These are phyloP conservation scores for Chaenodraco wilsoni DNA, from an alignment of 2,797 vertebrate genomes.

Conservation along the genomic window DNA sequence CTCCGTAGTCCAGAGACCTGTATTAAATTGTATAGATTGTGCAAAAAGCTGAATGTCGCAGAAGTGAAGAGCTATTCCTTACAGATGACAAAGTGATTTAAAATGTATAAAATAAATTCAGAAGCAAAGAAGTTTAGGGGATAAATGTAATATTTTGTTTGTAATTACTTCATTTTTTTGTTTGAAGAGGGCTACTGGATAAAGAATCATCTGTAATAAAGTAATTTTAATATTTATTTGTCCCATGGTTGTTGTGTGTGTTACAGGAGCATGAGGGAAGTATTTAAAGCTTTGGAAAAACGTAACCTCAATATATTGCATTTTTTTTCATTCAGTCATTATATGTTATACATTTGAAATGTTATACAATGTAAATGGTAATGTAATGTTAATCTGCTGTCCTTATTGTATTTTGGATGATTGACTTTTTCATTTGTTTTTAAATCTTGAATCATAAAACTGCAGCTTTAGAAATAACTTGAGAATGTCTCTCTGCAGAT, in stretches of 20 bases:
- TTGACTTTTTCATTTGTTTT: background rate
- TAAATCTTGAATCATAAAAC: background rate
- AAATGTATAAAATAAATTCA: conserved; percentile 81
- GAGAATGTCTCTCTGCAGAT: background rate
- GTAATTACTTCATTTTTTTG: conserved; percentile 96
- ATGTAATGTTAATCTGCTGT: background rate
- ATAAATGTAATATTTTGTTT: conserved; percentile 99
- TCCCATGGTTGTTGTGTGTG: conserved; percentile 34
- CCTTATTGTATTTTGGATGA: background rate
- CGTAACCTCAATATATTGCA: background rate
- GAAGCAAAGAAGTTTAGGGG: conserved; percentile 84
- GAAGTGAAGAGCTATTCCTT: conserved; percentile 79
- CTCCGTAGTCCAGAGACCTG: conserved; percentile 91
- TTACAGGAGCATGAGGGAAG: background rate
- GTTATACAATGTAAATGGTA: too few relatives aligned
- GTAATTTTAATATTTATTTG: conserved; percentile 96
- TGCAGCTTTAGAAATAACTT: background rate
- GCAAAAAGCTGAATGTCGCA: conserved; percentile 90
- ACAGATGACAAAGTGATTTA: conserved; percentile 83
- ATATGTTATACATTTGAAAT: too few relatives aligned
- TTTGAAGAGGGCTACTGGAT: conserved; percentile 97
- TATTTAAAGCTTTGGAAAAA: background rate
- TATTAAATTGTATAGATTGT: conserved; percentile 99
- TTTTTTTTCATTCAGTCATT: too few relatives aligned
- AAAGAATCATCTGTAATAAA: conserved; percentile 99